Conservation (phyloP, 2,113 vertebrate genomes). For the Anas platyrhynchos region DNA sequence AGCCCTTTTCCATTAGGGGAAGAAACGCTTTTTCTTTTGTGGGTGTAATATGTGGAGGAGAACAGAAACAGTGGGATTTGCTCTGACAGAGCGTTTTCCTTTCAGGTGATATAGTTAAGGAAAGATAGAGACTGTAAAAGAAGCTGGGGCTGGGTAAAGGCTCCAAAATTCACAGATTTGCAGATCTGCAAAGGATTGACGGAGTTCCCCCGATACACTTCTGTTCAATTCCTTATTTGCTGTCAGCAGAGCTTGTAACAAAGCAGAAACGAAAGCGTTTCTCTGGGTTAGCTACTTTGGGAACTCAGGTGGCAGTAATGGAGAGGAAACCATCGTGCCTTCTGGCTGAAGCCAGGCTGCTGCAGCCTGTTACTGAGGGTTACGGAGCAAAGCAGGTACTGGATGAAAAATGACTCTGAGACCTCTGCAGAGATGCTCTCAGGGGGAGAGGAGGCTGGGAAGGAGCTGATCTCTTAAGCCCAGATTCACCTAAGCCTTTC, state of each 20-base stretch:
- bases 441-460: not conserved
- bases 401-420: not conserved
- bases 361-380: not conserved
- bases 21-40: not conserved
- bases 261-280: not conserved
- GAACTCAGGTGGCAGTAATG: not conserved
- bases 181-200: not conserved
- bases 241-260: not conserved
- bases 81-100: not conserved
- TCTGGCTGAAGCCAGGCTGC: not conserved
- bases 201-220: not conserved
- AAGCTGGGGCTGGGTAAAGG: not conserved
- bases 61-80: not conserved
- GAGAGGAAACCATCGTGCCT: not conserved
- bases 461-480: conserved; percentile 5
- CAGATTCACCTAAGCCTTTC: not conserved
- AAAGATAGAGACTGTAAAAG: not conserved
- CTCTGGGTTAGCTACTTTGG: not conserved
- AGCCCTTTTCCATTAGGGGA: not conserved
- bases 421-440: not conserved
- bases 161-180: not conserved
- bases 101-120: not conserved
- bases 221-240: not conserved
- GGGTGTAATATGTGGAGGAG: not conserved
- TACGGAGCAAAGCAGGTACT: not conserved